Base-by-base conservation (phyloP, 1,140 invertebrate genomes). In the Neodiprion pinetum region DNA sequence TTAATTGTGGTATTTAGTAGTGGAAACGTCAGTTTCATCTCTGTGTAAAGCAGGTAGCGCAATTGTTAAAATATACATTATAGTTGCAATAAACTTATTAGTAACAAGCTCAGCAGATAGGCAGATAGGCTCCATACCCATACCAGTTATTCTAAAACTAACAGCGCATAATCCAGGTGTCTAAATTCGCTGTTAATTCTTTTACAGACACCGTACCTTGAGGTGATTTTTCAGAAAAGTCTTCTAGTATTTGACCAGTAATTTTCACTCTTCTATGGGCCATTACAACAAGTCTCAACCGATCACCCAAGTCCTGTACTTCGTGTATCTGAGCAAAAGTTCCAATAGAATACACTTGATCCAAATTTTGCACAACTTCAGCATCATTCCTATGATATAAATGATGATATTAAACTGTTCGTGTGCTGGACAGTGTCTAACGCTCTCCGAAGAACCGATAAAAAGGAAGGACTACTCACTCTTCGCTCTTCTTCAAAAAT, bases 241-340 rank as follows among this genome's bases (percentile, higher is more conserved):
- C 94, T 76, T 96, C 94, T 71, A 95, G 83, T 72, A 96, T 91
- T 86, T 95, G 93, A 9, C 93, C 92, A 23, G 93, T 92, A 53
- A 96, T 93, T 83, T 93, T 93, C 70, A 97, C 95, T 84, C 97
- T 91, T 75, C 98, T 90, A 86, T 99, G 97, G 0, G 96, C 97
- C 93, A 98, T 96, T 7, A 99, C 95, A 72, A 99, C 96, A 80
- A 99, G 91, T 73, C 96, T 90, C 70, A 99, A 84, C 85, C 95
- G 95, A 85, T 97, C 95, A 17, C 97, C 97, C 80, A 98, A 90
- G 87, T 99, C 98, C 86, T 99, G 97, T 85, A 99, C 92, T 89
- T 99, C 98, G 82, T 97, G 95, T 81, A 99, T 99, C 88, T 99
- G 97, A 48, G 96, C 98, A 91, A 99, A 99, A 10, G 98, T 96